Evolutionary conservation across 2,113 vertebrate species (phyloP).

Genomic region (Taurulus bubalis): DNA sequence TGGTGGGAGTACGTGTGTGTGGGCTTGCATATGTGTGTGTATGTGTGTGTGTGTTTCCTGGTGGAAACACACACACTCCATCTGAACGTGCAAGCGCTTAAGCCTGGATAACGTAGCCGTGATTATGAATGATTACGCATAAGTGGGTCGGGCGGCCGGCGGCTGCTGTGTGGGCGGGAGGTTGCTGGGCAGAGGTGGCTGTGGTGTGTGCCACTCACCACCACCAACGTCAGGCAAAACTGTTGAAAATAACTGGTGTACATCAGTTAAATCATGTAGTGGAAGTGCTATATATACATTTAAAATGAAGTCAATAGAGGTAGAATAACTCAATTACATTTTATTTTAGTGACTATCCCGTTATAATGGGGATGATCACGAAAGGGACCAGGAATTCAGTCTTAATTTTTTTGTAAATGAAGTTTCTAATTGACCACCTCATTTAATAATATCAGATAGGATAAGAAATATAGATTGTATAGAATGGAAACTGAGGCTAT

Average conservation of each 20-base stretch:
- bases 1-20: slow-evolving; percentile 7
- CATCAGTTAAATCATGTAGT: background rate
- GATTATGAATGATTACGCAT: slow-evolving; percentile 81
- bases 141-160: slow-evolving; percentile 78
- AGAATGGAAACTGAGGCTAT: background rate
- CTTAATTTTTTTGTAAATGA: background rate
- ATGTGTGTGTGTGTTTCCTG: slow-evolving; percentile 8
- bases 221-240: slow-evolving; percentile 4
- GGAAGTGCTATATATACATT: background rate
- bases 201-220: slow-evolving; percentile 31
- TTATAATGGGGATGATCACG: background rate
- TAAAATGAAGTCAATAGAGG: background rate
- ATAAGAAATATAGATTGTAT: background rate
- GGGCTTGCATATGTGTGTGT: slow-evolving; percentile 10
- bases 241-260: slow-evolving; percentile 10
- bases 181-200: slow-evolving; percentile 68
- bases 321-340: background rate
- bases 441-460: background rate
- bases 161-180: slow-evolving; percentile 34
- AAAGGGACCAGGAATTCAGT: background rate
- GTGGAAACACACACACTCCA: too few species aligned
- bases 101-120: slow-evolving; percentile 80
- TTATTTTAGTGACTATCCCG: background rate
- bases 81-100: slow-evolving; percentile 77
- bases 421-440: background rate